Evolutionary conservation across 2,797 vertebrate genomes (phyloP).

Genomic region (Scleropages formosus): DNA sequence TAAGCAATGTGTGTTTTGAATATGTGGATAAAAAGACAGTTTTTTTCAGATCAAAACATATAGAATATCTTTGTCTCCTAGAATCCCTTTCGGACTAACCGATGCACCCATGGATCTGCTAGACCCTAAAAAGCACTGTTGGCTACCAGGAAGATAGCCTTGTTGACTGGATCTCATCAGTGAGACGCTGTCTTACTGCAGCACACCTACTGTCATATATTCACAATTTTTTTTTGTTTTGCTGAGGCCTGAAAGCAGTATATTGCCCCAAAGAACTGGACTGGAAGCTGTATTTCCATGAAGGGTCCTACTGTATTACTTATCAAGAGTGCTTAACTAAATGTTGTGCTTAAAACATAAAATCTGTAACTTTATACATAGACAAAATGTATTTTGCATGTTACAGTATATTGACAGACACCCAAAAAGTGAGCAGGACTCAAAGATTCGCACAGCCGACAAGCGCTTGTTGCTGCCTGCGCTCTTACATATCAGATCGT

Average conservation of each 20-base stretch:
- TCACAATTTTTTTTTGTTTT: too few relatives aligned
- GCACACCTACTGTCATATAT: too few relatives aligned
- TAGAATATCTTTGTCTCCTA: conserved; percentile 32
- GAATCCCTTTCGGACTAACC: conserved; percentile 28
- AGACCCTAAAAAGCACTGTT: conserved; percentile 33
- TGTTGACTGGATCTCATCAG: conserved; percentile 17
- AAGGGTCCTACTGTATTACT: background rate
- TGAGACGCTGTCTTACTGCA: too few relatives aligned
- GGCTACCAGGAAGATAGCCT: conserved; percentile 27
- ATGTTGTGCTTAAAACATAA: background rate
- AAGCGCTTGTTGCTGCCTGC: too few relatives aligned
- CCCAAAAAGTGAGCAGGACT: too few relatives aligned
- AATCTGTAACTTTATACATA: too few relatives aligned
- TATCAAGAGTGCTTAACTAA: background rate
- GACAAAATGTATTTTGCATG: too few relatives aligned
- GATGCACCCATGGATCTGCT: conserved; percentile 23
- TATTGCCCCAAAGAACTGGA: too few relatives aligned
- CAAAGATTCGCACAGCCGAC: too few relatives aligned
- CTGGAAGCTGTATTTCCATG: too few relatives aligned
- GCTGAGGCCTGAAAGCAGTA: too few relatives aligned
- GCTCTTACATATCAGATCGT: conserved; percentile 8
- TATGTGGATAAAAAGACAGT: conserved; percentile 30
- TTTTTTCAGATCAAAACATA: conserved; percentile 37
- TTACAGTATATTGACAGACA: too few relatives aligned
- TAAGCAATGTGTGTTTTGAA: conserved; percentile 14